These are phyloP conservation scores for Stegodyphus mimosarum DNA, from an alignment of 1,140 invertebrate genomes.

Conservation along the genomic window DNA sequence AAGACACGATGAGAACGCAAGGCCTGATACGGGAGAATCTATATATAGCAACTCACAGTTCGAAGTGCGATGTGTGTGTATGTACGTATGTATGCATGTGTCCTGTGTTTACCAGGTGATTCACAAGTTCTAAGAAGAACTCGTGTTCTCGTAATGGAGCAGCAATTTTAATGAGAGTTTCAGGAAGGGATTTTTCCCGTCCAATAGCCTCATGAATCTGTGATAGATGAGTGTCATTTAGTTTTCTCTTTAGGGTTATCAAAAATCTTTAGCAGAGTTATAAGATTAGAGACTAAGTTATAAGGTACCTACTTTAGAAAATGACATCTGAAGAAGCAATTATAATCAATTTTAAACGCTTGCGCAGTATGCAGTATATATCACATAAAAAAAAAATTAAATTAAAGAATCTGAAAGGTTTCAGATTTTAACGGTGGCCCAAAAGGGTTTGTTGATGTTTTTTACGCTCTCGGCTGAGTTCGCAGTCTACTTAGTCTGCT, in stretches of 20 bases:
- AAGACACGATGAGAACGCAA: conserved; percentile 17
- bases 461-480: too few species aligned
- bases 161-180: background rate
- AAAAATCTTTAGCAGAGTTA: background rate
- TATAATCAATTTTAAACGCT: background rate
- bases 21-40: conserved; percentile 47
- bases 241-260: background rate
- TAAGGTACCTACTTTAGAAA: too few species aligned
- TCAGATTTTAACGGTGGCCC: too few species aligned
- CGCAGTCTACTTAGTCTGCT: too few species aligned
- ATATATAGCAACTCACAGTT: conserved; percentile 5
- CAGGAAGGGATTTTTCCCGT: background rate
- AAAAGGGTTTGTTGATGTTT: too few species aligned
- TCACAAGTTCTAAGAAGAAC: background rate
- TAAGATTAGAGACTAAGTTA: too few species aligned
- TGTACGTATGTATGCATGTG: conserved; percentile 23
- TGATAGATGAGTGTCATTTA: background rate
- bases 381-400: too few species aligned
- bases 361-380: too few species aligned
- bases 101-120: conserved; percentile 40
- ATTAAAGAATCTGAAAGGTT: too few species aligned
- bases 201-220: background rate
- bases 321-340: background rate
- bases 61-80: too few species aligned
- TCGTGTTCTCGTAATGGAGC: background rate